These are phyloP conservation scores for Lasius fuliginosus DNA, from an alignment of 2,888 invertebrate species.

Conservation along the genomic window DNA sequence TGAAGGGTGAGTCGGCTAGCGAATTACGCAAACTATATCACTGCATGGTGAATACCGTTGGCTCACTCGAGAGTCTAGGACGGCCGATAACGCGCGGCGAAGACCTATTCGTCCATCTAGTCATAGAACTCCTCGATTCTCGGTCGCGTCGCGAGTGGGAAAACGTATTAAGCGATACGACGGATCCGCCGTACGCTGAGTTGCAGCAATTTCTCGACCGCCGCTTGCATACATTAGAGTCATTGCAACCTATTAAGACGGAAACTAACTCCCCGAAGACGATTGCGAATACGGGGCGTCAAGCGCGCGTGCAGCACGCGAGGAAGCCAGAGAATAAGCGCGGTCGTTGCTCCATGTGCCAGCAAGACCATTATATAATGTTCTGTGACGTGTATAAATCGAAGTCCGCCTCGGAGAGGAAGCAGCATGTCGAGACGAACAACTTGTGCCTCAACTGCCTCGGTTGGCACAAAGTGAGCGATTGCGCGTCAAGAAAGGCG, in stretches of 20 bases:
- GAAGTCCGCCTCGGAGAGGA: not conserved
- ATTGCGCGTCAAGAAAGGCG: rapidly evolving
- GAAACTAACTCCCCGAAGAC: not conserved
- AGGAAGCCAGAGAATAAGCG: not conserved
- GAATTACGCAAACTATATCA: no score
- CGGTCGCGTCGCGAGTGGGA: no score
- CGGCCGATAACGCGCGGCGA: no score
- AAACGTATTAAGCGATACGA: not conserved
- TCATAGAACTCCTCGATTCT: no score
- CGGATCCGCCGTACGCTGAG: not conserved
- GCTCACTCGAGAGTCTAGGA: no score
- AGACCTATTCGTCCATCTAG: no score
- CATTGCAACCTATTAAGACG: not conserved
- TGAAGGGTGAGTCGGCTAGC: no score
- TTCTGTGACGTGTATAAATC: not conserved
- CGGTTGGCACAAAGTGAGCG: not conserved
- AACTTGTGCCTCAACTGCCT: not conserved
- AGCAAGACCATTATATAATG: rapidly evolving
- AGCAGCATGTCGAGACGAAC: not conserved
- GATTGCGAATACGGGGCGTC: not conserved
- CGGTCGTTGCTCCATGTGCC: not conserved
- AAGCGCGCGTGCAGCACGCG: not conserved
- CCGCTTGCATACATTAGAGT: not conserved
- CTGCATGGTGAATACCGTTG: no score
- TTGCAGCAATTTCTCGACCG: not conserved